These are phyloP conservation scores for Oryzias celebensis DNA, from an alignment of 2,113 vertebrate species.

Conservation along the genomic window DNA sequence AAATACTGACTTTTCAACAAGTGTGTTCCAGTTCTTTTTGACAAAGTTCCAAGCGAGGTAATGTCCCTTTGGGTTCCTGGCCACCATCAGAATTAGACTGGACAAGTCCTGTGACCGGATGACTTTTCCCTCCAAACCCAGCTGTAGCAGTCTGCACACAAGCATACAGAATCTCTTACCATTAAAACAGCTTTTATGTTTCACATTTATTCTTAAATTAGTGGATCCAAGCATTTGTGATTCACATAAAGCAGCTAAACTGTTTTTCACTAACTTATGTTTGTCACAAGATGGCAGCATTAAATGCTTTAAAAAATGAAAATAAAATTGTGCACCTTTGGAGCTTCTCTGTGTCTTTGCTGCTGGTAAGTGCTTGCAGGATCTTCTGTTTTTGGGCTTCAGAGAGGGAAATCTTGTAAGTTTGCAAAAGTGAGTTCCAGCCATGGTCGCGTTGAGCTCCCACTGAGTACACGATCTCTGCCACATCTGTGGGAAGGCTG, in stretches of 20 bases:
- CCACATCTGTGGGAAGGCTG: constrained; percentile 77
- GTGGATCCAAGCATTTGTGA: neutral
- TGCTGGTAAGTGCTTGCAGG: constrained; percentile 70
- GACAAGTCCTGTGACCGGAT: constrained; percentile 76
- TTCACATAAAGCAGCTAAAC: neutral
- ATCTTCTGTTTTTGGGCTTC: constrained; percentile 74
- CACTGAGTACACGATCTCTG: constrained; percentile 71
- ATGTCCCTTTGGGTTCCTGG: constrained; percentile 72
- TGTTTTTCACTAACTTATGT: neutral
- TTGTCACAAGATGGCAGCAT: constrained; percentile 48
- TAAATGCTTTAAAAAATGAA: constrained; percentile 1
- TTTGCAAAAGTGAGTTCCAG: constrained; percentile 72
- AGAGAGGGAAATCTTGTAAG: constrained; percentile 70
- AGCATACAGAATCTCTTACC: neutral
- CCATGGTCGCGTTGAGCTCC: constrained; percentile 73
- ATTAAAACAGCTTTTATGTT: neutral
- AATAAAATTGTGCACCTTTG: constrained; percentile 44
- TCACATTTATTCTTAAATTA: neutral
- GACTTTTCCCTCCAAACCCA: constrained; percentile 74
- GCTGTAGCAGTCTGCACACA: constrained; percentile 66
- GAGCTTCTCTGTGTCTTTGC: constrained; percentile 70
- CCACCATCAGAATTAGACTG: constrained; percentile 66
- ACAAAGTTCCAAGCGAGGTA: constrained; percentile 78
- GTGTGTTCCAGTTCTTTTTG: constrained; percentile 75
- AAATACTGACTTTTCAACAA: constrained; percentile 74